Conservation (phyloP, 2,888 invertebrate species). For the Endotricha flammealis region DNA sequence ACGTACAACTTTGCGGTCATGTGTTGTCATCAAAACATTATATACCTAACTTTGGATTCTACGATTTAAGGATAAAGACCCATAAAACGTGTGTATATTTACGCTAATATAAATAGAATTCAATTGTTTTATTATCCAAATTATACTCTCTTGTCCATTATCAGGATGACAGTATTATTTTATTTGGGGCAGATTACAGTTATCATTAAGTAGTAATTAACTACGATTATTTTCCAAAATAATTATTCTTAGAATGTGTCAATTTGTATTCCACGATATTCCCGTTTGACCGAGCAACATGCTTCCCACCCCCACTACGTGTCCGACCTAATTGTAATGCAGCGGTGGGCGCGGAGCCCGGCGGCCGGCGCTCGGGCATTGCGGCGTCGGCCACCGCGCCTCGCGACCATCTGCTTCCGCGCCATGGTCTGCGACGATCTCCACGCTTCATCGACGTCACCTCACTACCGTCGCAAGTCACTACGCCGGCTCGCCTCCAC, state of each 20-base stretch:
- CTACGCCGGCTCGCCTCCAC: conserved; percentile 73
- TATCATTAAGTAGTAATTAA: too few relatives aligned
- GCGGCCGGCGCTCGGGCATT: conserved; percentile 52
- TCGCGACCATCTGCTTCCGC: conserved; percentile 56
- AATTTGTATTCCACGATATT: conserved; percentile 60
- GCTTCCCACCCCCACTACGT: conserved; percentile 74
- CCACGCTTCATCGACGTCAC: conserved; percentile 73
- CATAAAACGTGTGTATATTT: too few relatives aligned
- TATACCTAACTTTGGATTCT: too few relatives aligned
- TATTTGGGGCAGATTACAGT: too few relatives aligned
- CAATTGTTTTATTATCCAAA: not conserved
- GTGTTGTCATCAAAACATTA: too few relatives aligned
- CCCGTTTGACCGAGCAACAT: conserved; percentile 68
- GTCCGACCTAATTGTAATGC: conserved; percentile 73
- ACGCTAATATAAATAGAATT: too few relatives aligned
- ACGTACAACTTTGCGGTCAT: not conserved
- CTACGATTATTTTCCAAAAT: too few relatives aligned
- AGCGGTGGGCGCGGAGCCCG: conserved; percentile 41
- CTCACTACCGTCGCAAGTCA: conserved; percentile 63
- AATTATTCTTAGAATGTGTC: too few relatives aligned
- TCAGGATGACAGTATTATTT: too few relatives aligned
- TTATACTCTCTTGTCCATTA: conserved; percentile 19
- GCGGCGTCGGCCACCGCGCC: conserved; percentile 49
- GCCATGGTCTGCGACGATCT: conserved; percentile 71
- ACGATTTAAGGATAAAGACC: too few relatives aligned